A percentile compares a stretch with the other conserved stretches of the same genome.
Conservation (phyloP, 2,113 vertebrate genomes). For the Bubo scandiacus region DNA sequence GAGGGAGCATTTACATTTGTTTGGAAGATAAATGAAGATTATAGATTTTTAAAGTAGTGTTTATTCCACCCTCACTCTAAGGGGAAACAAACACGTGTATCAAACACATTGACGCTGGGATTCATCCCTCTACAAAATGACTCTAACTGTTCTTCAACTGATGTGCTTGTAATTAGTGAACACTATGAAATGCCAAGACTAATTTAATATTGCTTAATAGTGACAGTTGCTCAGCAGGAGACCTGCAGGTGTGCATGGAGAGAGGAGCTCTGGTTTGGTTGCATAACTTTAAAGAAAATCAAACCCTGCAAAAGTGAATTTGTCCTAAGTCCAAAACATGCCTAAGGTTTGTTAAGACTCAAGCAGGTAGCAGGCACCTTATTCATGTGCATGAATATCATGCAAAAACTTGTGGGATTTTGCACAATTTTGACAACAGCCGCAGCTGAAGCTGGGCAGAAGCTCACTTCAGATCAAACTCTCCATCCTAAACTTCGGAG, state of each 20-base stretch:
- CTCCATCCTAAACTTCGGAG: not conserved
- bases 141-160: not conserved
- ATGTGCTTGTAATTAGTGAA: slow-evolving; percentile 29
- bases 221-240: not conserved
- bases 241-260: not conserved
- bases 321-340: not conserved
- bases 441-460: not conserved
- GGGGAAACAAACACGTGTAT: slow-evolving; percentile 21
- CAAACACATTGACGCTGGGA: not conserved
- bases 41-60: slow-evolving; percentile 35
- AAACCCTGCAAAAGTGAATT: not conserved
- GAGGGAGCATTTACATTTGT: not conserved
- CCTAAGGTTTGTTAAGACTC: not conserved
- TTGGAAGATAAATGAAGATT: slow-evolving; percentile 44
- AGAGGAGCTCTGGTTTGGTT: not conserved
- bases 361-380: not conserved
- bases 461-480: not conserved
- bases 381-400: not conserved
- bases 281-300: not conserved
- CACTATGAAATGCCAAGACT: not conserved
- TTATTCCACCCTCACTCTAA: slow-evolving; percentile 7
- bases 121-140: not conserved
- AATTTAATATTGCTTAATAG: not conserved
- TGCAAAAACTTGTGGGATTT: not conserved
- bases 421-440: not conserved